Evolutionary conservation across 2,797 vertebrate species (phyloP).

Genomic region (Natrix natrix): DNA sequence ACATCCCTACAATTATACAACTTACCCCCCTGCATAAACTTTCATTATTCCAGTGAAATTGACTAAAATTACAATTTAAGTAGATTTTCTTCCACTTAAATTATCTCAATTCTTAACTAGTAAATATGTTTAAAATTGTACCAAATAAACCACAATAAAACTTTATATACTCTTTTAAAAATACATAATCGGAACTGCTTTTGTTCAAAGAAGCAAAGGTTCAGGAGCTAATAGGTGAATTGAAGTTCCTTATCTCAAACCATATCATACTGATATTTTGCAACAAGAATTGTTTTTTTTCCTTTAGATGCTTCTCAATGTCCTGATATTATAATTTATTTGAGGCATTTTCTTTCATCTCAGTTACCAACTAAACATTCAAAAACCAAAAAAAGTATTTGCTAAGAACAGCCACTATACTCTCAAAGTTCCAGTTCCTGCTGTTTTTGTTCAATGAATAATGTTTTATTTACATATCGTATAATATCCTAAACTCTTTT

Average conservation of each 20-base stretch:
- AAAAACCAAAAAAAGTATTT: conserved; percentile 23
- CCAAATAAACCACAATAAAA: neutral
- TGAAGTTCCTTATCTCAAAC: neutral
- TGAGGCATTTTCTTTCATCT: conserved; percentile 9
- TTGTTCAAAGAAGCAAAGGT: neutral
- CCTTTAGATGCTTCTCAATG: neutral
- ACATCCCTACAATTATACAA: neutral
- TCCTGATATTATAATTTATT: neutral
- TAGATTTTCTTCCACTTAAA: neutral
- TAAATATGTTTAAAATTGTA: neutral
- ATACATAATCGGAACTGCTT: neutral
- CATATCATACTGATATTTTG: conserved; percentile 1
- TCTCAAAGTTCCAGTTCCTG: neutral
- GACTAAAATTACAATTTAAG: neutral
- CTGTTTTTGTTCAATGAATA: conserved; percentile 7
- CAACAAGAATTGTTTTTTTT: neutral
- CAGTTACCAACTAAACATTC: neutral
- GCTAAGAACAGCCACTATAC: neutral
- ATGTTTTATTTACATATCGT: conserved; percentile 12
- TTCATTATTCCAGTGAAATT: neutral
- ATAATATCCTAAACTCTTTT: conserved; percentile 23
- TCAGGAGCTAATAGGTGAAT: neutral
- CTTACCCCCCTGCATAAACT: too few relatives aligned
- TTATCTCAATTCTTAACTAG: neutral
- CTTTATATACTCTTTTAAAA: neutral